phyloP scores from a whole-genome alignment of 2,113 vertebrate species.

The Thermophis baileyi region DNA sequence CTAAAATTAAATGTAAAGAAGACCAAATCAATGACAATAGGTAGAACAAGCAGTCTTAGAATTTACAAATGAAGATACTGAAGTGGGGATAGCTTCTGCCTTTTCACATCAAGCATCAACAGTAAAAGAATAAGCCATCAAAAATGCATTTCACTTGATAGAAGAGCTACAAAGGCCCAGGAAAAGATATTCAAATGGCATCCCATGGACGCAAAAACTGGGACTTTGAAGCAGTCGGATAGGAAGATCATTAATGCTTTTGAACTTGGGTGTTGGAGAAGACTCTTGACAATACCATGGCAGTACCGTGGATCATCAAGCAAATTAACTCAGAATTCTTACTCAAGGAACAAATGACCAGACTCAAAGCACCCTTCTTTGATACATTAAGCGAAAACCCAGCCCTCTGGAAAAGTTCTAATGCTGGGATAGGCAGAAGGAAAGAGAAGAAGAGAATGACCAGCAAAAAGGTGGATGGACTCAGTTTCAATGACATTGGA shows the following conservation, averaged over 20 bases:
- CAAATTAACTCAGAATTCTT: neutral
- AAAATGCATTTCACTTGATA: too few relatives aligned
- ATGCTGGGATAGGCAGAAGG: neutral
- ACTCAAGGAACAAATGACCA: neutral
- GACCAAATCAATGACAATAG: too few relatives aligned
- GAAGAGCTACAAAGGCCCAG: too few relatives aligned
- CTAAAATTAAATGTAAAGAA: too few relatives aligned
- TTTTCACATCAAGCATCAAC: too few relatives aligned
- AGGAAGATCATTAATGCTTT: too few relatives aligned
- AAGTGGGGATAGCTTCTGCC: too few relatives aligned
- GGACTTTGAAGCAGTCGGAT: too few relatives aligned
- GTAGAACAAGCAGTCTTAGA: too few relatives aligned
- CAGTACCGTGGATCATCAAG: neutral
- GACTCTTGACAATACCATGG: neutral
- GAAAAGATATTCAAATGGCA: too few relatives aligned
- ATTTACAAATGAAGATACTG: too few relatives aligned
- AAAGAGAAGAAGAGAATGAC: neutral
- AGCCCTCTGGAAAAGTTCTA: neutral
- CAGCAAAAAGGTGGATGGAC: neutral
- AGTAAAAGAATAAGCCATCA: too few relatives aligned
- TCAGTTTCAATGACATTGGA: neutral
- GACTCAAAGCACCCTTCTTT: neutral
- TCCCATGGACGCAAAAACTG: neutral
- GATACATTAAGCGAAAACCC: neutral
- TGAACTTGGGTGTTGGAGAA: neutral